These are phyloP conservation scores for Pachydiplax longipennis DNA, from an alignment of 2,888 invertebrate species.

Conservation along the genomic window DNA sequence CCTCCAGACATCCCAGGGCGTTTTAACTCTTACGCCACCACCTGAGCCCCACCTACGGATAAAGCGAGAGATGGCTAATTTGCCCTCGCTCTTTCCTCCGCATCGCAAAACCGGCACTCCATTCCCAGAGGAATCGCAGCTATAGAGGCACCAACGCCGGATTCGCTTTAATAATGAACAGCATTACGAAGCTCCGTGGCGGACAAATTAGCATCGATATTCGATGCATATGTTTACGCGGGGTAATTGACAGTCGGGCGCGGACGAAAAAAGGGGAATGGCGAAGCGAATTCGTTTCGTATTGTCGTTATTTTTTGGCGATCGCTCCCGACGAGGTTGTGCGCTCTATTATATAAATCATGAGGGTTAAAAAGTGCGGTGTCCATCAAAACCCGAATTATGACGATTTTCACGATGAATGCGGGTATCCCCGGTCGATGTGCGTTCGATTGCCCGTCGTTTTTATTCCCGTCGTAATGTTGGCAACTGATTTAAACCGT, in stretches of 20 bases:
- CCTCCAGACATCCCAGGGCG: neutral
- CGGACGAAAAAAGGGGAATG: neutral
- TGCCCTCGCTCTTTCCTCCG: neutral
- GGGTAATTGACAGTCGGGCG: neutral
- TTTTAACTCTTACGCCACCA: neutral
- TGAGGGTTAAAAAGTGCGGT: neutral
- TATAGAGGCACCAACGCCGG: neutral
- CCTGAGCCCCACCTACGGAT: neutral
- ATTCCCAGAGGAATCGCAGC: neutral
- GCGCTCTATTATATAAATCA: neutral
- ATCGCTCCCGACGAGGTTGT: neutral
- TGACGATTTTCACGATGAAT: too few relatives aligned
- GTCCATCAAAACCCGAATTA: too few relatives aligned
- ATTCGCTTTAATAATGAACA: neutral
- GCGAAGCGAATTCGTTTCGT: neutral
- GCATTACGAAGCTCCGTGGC: neutral
- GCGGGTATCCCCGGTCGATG: too few relatives aligned
- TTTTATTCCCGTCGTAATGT: too few relatives aligned
- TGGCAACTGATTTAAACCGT: too few relatives aligned
- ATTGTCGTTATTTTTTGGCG: neutral
- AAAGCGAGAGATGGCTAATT: neutral
- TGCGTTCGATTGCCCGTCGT: too few relatives aligned
- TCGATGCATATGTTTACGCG: neutral
- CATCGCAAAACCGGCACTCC: neutral
- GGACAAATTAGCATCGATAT: neutral